Evolutionary conservation across 1,140 invertebrate species (phyloP).

Genomic region (Chelonus insularis): DNA sequence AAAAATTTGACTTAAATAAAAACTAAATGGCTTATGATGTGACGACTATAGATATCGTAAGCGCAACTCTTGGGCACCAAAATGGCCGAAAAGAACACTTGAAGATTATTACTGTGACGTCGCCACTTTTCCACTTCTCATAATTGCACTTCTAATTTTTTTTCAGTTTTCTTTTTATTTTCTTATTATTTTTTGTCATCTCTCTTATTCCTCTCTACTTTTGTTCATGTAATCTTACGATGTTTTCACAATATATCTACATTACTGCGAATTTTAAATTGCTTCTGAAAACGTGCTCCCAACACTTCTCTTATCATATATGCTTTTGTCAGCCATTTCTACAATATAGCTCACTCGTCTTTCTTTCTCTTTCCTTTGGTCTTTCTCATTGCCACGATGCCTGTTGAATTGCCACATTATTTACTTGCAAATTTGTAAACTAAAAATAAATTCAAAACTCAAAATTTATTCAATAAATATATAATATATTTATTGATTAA

Average conservation of each 20-base stretch:
- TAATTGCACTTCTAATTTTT: slow-evolving; percentile 20
- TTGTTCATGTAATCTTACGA: too few relatives aligned
- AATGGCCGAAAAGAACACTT: slow-evolving; percentile 42
- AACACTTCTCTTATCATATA: slow-evolving; percentile 2
- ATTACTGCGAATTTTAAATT: slow-evolving; percentile 4
- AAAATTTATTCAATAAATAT: too few relatives aligned
- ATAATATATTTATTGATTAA: too few relatives aligned
- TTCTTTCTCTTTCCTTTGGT: not conserved
- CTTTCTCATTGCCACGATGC: not conserved
- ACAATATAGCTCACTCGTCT: not conserved
- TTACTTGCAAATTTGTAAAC: not conserved
- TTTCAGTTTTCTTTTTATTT: slow-evolving; percentile 1
- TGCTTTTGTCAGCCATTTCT: slow-evolving; percentile 1
- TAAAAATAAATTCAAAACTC: too few relatives aligned
- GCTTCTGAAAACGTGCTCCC: not conserved
- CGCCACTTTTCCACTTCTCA: slow-evolving; percentile 26
- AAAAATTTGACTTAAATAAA: not conserved
- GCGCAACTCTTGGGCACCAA: slow-evolving; percentile 40
- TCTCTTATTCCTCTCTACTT: not conserved
- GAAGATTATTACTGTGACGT: slow-evolving; percentile 10
- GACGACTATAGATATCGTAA: not conserved
- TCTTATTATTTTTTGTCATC: not conserved
- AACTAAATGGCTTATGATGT: too few relatives aligned
- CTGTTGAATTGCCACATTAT: not conserved
- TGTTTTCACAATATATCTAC: not conserved